phyloP scores from a whole-genome alignment of 2,113 vertebrate genomes.

The Rhinoderma darwinii region DNA sequence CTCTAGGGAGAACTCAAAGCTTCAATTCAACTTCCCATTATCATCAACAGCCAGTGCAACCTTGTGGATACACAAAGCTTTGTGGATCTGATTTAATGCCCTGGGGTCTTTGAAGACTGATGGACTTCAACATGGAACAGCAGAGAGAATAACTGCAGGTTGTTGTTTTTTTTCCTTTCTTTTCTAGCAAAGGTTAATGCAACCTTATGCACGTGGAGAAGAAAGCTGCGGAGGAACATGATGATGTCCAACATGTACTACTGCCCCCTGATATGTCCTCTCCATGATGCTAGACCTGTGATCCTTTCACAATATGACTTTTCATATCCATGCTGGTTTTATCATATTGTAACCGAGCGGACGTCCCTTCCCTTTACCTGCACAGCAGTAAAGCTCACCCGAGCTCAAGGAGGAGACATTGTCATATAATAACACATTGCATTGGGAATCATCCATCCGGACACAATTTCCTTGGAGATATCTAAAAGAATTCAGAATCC shows the following conservation, averaged over 20 bases:
- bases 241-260: neutral
- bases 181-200: slow-evolving; percentile 2
- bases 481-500: no score
- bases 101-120: slow-evolving; percentile 33
- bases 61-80: slow-evolving; percentile 50
- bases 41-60: slow-evolving; percentile 46
- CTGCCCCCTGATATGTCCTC: neutral
- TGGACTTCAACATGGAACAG: slow-evolving; percentile 32
- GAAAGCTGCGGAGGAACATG: neutral
- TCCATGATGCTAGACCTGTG: neutral
- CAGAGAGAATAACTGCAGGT: slow-evolving; percentile 7
- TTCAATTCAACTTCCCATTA: slow-evolving; percentile 58
- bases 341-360: no score
- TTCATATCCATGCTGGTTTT: no score
- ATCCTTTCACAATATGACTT: neutral
- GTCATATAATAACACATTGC: no score
- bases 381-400: no score
- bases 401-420: no score
- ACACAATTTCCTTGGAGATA: no score
- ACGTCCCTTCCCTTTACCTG: no score
- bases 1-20: slow-evolving; percentile 43
- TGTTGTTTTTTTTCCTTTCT: neutral
- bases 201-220: neutral
- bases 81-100: slow-evolving; percentile 34
- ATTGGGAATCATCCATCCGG: no score